Base-by-base conservation (phyloP, 2,888 invertebrate genomes). In the Tinea pellionella region DNA sequence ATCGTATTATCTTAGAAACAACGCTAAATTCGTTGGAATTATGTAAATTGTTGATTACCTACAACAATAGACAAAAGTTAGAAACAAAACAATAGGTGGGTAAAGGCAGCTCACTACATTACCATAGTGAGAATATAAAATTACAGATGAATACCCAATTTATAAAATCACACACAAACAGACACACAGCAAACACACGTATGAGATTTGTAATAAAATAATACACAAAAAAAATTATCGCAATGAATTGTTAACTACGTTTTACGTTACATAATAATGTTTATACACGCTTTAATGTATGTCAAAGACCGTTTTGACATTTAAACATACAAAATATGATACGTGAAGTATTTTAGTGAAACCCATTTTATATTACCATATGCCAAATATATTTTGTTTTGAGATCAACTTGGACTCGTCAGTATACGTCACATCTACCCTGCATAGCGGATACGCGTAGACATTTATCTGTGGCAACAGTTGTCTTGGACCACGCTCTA, bases 291-390 rank as follows among this genome's bases (percentile, higher is more conserved):
- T 6, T 13, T 47, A 47, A 47, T 47, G 47, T 47, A 47, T 47
- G 47, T 47, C 47, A 47, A 47, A 47, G 47, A 47, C 47, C 47
- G 47, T 47, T 47, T 47, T 47, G 47, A 16, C 47, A 47, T 47
- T 47, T 47, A 47, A 47, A 47, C 2, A 41, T 2, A 24, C 6
- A 24, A 24, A 24, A 24, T 24, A 24, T 24, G 3, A 24, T 24
- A 24, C 24, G 24, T 24, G 24, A 24, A 24, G 24, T 6, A 6
- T 6, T 24, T 24, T 24, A n/a, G n/a, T n/a, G n/a, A n/a, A n/a
- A n/a, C n/a, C n/a, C n/a, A n/a, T n/a, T n/a, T n/a, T n/a, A n/a
- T n/a, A n/a, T n/a, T n/a, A n/a, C n/a, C n/a, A n/a, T n/a, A n/a
- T n/a, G n/a, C n/a, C 6, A 24, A 24, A 24, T 2, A 24, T 24